Percentiles rank a stretch among this genome's conserved stretches.
Conservation (phyloP, 2,113 vertebrate species). For the Microcebus jonahi region DNA sequence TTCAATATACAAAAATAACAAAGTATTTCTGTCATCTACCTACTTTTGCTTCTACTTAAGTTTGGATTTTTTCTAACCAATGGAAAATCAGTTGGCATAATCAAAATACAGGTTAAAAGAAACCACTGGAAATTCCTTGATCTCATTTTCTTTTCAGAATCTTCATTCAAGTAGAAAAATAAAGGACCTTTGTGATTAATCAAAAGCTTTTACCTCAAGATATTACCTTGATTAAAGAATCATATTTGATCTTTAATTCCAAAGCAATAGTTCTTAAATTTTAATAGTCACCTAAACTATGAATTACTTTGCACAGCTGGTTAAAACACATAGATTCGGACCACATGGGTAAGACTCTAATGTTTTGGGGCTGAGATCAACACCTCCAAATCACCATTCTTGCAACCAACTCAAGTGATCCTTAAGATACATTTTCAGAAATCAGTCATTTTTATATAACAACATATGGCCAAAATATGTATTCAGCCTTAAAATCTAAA, state of each 20-base stretch:
- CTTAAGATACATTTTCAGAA: background rate
- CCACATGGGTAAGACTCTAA: background rate
- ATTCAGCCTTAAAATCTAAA: background rate
- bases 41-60: background rate
- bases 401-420: background rate
- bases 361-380: background rate
- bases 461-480: background rate
- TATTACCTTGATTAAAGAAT: background rate
- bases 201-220: background rate
- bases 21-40: background rate
- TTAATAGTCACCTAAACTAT: background rate
- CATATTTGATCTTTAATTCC: background rate
- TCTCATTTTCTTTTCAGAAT: conserved; percentile 17
- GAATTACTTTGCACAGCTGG: background rate
- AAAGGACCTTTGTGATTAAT: background rate
- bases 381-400: background rate
- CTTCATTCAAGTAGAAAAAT: background rate
- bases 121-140: background rate
- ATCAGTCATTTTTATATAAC: background rate
- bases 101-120: background rate
- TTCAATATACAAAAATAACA: background rate
- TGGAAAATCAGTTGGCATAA: background rate
- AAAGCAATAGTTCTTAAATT: background rate
- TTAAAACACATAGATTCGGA: background rate
- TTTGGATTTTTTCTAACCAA: background rate